Evolutionary conservation across 2,797 vertebrate species (phyloP).

Genomic region (Sphaeramia orbicularis): DNA sequence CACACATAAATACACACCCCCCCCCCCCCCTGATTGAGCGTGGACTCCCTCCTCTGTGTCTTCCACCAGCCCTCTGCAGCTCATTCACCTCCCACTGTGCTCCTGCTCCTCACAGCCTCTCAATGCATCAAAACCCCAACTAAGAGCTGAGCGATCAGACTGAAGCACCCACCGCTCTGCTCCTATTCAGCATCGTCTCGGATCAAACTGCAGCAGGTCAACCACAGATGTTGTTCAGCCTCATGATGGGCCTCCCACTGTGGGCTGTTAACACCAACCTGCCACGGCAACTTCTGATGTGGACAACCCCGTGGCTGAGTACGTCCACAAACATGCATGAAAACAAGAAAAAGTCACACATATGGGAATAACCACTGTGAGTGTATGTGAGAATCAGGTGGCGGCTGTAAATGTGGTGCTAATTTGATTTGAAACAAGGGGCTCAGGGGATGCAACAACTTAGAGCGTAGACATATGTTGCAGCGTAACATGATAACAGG

Average conservation of each 20-base stretch:
- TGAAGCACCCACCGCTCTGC: slow-evolving; percentile 55
- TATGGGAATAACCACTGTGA: neutral
- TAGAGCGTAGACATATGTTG: slow-evolving; percentile 69
- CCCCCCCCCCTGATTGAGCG: too few species aligned
- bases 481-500: slow-evolving; percentile 71
- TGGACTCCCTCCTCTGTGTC: slow-evolving; percentile 30
- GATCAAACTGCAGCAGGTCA: slow-evolving; percentile 63
- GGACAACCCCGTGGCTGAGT: neutral
- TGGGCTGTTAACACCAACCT: slow-evolving; percentile 4
- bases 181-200: slow-evolving; percentile 50
- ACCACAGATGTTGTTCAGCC: slow-evolving; percentile 60
- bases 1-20: slow-evolving; percentile 4
- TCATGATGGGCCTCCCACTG: slow-evolving; percentile 31
- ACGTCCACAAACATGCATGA: neutral
- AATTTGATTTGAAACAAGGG: slow-evolving; percentile 72
- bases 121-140: slow-evolving; percentile 58
- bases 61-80: slow-evolving; percentile 41
- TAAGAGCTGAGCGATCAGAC: slow-evolving; percentile 58
- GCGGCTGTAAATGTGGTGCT: slow-evolving; percentile 46
- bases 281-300: neutral
- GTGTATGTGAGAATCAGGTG: slow-evolving; percentile 12
- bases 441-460: slow-evolving; percentile 63
- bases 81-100: slow-evolving; percentile 69
- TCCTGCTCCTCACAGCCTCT: slow-evolving; percentile 59
- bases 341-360: neutral